Percentiles rank a stretch among this genome's conserved stretches.
phyloP scores from a whole-genome alignment of 2,888 invertebrate species.

The Mesochorus sp. region DNA sequence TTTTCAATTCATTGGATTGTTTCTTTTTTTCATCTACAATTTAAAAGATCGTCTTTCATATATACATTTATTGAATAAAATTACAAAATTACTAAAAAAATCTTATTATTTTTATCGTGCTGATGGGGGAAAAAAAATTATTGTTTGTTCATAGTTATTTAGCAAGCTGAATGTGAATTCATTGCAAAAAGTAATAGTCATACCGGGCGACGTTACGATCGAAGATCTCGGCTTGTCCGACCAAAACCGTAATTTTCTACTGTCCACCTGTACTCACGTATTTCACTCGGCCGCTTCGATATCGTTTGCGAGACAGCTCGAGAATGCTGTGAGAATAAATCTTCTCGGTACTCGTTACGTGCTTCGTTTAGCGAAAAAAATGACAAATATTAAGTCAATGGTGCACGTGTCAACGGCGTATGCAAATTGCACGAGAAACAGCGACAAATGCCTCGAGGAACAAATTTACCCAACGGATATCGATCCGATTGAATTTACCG shows the following conservation, averaged over 20 bases:
- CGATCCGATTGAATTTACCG: slow-evolving; percentile 76
- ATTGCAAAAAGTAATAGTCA: slow-evolving; percentile 81
- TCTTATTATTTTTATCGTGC: no score
- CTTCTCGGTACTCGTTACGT: slow-evolving; percentile 84
- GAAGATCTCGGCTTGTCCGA: slow-evolving; percentile 78
- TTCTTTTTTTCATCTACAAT: no score
- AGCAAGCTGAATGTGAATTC: slow-evolving; percentile 70
- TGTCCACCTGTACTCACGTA: slow-evolving; percentile 79
- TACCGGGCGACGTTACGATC: slow-evolving; percentile 81
- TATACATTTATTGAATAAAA: no score
- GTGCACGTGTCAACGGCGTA: slow-evolving; percentile 87
- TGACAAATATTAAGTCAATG: slow-evolving; percentile 77
- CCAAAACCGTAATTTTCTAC: slow-evolving; percentile 77
- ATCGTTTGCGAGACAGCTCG: slow-evolving; percentile 84
- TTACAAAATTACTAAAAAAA: no score
- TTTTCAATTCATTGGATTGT: no score
- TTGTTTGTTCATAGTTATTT: slow-evolving; percentile 66
- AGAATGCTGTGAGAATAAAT: slow-evolving; percentile 85
- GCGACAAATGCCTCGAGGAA: slow-evolving; percentile 80
- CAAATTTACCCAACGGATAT: slow-evolving; percentile 82
- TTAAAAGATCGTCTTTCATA: no score
- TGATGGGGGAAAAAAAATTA: no score
- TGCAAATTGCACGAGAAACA: slow-evolving; percentile 84
- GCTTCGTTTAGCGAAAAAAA: slow-evolving; percentile 75
- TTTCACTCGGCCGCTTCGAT: slow-evolving; percentile 87